Evolutionary conservation across 2,888 invertebrate species (phyloP).

Genomic region (Eupsilia transversa): DNA sequence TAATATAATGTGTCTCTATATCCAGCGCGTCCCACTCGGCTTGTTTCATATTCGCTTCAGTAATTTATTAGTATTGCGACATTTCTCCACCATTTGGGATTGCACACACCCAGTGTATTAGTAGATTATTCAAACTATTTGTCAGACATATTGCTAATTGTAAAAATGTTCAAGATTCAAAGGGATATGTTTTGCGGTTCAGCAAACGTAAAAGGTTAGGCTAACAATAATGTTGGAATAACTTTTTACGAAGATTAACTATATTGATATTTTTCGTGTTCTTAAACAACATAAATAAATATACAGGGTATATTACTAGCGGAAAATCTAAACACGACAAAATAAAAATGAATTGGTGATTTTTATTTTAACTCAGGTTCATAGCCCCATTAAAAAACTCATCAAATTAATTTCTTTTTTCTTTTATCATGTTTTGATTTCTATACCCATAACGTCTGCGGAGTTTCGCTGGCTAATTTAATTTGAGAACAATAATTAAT

Average conservation of each 20-base stretch:
- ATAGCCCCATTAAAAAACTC: too few relatives aligned
- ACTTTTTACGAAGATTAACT: neutral
- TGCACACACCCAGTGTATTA: slow-evolving; percentile 36
- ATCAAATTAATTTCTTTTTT: too few relatives aligned
- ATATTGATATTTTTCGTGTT: neutral
- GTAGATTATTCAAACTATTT: slow-evolving; percentile 21
- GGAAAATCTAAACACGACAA: too few relatives aligned
- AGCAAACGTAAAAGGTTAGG: neutral
- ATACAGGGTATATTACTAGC: too few relatives aligned
- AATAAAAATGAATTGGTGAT: too few relatives aligned
- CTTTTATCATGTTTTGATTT: too few relatives aligned
- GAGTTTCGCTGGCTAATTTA: too few relatives aligned
- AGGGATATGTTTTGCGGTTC: neutral
- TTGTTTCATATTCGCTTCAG: slow-evolving; percentile 37
- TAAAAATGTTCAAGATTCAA: neutral
- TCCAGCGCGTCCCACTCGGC: slow-evolving; percentile 48
- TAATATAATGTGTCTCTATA: slow-evolving; percentile 47
- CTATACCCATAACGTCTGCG: too few relatives aligned
- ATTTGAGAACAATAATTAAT: too few relatives aligned
- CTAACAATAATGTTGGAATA: neutral
- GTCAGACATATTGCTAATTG: slow-evolving; percentile 4
- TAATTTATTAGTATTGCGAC: slow-evolving; percentile 49
- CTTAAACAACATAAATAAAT: too few relatives aligned
- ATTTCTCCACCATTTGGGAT: slow-evolving; percentile 42
- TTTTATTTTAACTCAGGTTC: too few relatives aligned